These are phyloP conservation scores for Procavia capensis DNA, from an alignment of 2,113 vertebrate species.

Conservation along the genomic window DNA sequence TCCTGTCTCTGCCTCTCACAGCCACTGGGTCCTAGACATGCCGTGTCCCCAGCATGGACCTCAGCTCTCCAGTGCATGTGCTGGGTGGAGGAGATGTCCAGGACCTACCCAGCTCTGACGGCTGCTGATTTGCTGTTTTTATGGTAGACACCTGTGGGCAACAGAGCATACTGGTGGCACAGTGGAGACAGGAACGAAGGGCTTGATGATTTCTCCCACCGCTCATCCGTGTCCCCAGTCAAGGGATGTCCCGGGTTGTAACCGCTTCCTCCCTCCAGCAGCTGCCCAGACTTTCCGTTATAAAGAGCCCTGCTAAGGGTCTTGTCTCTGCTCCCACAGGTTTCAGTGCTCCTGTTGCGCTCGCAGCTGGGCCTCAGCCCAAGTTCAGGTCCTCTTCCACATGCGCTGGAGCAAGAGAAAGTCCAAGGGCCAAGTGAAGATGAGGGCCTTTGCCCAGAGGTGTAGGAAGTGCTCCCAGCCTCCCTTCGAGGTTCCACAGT, in stretches of 20 bases:
- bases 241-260: accelerated
- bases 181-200: accelerated
- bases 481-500: constrained; percentile 74
- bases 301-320: not conserved
- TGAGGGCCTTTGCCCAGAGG: constrained; percentile 83
- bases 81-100: not conserved
- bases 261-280: not conserved
- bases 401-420: constrained; percentile 43
- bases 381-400: constrained; percentile 82
- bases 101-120: not conserved
- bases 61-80: not conserved
- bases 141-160: not conserved
- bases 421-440: constrained; percentile 77
- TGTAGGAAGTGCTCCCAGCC: constrained; percentile 78
- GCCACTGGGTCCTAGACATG: too few relatives aligned
- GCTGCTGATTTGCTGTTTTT: not conserved
- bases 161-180: accelerated
- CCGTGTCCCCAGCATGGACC: accelerated
- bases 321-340: constrained; percentile 69
- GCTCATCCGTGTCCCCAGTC: accelerated
- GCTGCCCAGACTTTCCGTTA: not conserved
- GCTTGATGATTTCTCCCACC: accelerated
- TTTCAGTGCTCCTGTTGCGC: constrained; percentile 86
- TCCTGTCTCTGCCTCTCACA: not conserved
- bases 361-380: constrained; percentile 85